Evolutionary conservation across 2,797 vertebrate genomes (phyloP).

Genomic region (Acipenser ruthenus): DNA sequence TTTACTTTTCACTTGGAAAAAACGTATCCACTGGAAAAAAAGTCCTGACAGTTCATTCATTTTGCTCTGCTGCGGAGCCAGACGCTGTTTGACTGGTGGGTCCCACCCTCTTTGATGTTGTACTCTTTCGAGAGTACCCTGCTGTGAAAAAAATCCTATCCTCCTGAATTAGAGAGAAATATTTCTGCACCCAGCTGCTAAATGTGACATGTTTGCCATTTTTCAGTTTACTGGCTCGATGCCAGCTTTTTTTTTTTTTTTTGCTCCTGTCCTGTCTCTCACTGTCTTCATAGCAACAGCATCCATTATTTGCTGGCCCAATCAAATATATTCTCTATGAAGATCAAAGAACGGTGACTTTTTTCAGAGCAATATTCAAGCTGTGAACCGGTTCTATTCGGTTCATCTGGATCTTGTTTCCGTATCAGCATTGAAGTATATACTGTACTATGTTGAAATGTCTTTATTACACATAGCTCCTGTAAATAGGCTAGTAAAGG

Average conservation of each 20-base stretch:
- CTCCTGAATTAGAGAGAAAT: conserved; percentile 66
- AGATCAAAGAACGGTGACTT: conserved; percentile 13
- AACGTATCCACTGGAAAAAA: conserved; percentile 47
- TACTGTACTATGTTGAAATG: neutral
- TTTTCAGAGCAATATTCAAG: neutral
- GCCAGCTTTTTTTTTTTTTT: conserved; percentile 45
- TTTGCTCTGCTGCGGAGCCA: conserved; percentile 55
- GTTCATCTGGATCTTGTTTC: conserved; percentile 31
- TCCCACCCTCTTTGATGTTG: conserved; percentile 72
- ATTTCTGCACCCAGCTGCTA: conserved; percentile 68
- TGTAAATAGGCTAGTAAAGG: neutral
- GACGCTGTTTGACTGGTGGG: conserved; percentile 63
- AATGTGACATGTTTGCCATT: conserved; percentile 61
- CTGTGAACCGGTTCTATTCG: conserved; percentile 7
- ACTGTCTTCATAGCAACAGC: conserved; percentile 17
- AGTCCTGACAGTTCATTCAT: conserved; percentile 71
- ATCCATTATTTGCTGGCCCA: neutral
- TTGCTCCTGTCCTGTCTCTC: conserved; percentile 21
- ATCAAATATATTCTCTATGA: conserved; percentile 18
- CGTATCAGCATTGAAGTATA: conserved; percentile 14
- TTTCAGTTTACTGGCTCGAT: conserved; percentile 51
- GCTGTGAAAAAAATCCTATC: conserved; percentile 63
- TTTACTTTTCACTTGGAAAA: conserved; percentile 62
- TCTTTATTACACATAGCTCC: neutral
- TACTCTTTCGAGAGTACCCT: conserved; percentile 53